Evolutionary conservation across 2,888 invertebrate genomes (phyloP), one percentile per base, ranked within the genome.

Genomic region (Lacanobia wlatinum): DNA sequence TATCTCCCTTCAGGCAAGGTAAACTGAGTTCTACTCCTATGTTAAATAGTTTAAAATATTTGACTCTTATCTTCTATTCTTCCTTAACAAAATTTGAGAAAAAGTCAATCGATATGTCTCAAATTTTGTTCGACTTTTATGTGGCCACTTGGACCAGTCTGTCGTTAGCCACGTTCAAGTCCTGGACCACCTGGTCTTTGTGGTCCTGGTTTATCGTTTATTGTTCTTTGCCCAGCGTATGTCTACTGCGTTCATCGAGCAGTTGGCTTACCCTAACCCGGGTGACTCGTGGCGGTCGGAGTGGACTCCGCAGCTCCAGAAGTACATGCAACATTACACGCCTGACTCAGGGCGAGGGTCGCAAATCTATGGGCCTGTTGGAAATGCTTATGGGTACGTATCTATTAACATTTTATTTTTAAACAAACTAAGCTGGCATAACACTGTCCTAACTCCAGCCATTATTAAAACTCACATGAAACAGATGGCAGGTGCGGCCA

Each of bases 261-360:
- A 96, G 84, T 86, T 96, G 84, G 96, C 96, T 72, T 96, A 96
- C 80, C 94, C 94, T 10, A 96, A 96, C 84, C 94, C 96, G 16
- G 96, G 96, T 53, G 96, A 96, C 84, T 96, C 96, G 12, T 96
- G 96, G 96, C 93, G 96, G 46, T 96, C 96, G 50, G 96, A 96
- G 84, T 96, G 96, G 96, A 96, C 96, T 58, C 96, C 96, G 14
- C 96, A 96, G 85, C 89, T 96, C 66, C 96, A 96, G 81, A 96
- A 96, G 80, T 94, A 96, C 68, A 96, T 95, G 96, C 96, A 96
- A 85, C 96, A 96, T 84, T 96, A 96, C 85, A 96, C 96, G 18
- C 95, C 96, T 0, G 96, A 96, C 84, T 96, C 96, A 0, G 96
- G 96, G 18, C 92, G 96, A 50, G 96, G 96, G 53, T 96, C 96